Base-by-base conservation (phyloP, 2,797 vertebrate genomes). In the Falco concolor region DNA sequence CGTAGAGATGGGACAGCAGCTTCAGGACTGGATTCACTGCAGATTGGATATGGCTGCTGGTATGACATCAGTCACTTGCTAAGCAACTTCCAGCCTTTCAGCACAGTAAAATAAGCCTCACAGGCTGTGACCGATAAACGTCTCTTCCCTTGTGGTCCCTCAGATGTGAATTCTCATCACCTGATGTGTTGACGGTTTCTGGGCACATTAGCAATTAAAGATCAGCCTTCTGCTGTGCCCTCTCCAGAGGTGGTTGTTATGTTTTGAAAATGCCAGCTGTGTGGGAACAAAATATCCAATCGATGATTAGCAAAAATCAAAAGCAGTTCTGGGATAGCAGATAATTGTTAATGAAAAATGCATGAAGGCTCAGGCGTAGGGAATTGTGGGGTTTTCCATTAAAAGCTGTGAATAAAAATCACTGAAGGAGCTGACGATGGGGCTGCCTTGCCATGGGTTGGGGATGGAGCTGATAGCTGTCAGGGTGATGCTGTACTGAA, bases 341-440 rank as follows among this genome's bases (percentile, higher is more conserved):
- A n/a, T 96, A 95, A 95, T 95, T 95, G 96, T 94, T 89, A 57
- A 96, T 97, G 96, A 97, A 96, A 97, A 96, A 96, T 97, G 94
- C 94, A 96, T 95, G 95, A 95, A 82, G 93, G 67, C 56, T 90
- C 80, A 30, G 52, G 90, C 75, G 1, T 52, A 68, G 94, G 91
- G 95, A 92, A 93, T 85, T 84, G 91, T 93, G 95, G 94, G 80
- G 28, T 61, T 95, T 95, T 88, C 96, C 95, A 89, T 96, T 95
- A 97, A 95, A 96, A 96, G 67, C 94, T 95, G 83, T 93, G 90
- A 96, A 94, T 90, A 93, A 92, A 96, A 89, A 90, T 72, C 70
- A 68, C 86, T 47, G 75, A 79, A 72, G 86, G 81, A 93, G 88
- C 83, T 68, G 70, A 13, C 0, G 9, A 54, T 21, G 70, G 60